Base-by-base conservation (phyloP, 2,113 vertebrate species). In the Chamaea fasciata region DNA sequence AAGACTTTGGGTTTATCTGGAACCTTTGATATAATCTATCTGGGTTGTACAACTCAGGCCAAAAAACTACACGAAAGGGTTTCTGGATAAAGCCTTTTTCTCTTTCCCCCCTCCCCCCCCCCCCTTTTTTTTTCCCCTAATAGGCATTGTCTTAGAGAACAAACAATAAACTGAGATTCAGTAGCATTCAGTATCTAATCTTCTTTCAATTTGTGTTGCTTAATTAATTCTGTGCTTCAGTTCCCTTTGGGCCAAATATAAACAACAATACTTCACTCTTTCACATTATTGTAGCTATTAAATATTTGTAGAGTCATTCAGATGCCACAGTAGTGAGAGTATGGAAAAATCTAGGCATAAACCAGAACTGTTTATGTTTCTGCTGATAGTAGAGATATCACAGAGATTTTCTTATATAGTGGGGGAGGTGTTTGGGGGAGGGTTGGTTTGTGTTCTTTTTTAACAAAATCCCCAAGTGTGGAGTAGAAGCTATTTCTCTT, bases 291-390 rank as follows among this genome's bases (percentile, higher is more conserved):
- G 56, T 80, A 81, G 59, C 31, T 82, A 70, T 53, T 42, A 80
- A 94, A 46, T 59, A 68, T 91, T 92, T 93, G 79, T 65, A 39
- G 67, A 88, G 71, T 80, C 2, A 3, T 81, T 89, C 68, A 67
- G 89, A 92, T 90, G 59, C 84, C 79, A 83, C 47, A 87, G 84
- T 47, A 56, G 68, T 91, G 84, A 94, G 67, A 91, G 65, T 55
- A 50, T 75, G 81, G 94, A 94, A 95, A 91, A 89, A 87, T 71
- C 91, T 87, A 62, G 76, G 79, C 81, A 87, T 94, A 90, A 92
- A 87, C 41, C 91, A 91, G 37, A 56, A 41, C 20, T 94, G 84
- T 95, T 94, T 96, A 59, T 39, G 35, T 91, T 94, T 82, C 84
- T 96, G n/a, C 67, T 82, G 91, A 91, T 91, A 85, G 77, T 49